These are phyloP conservation scores for Tachysurus fulvidraco DNA, from an alignment of 2,113 vertebrate genomes.

Conservation along the genomic window DNA sequence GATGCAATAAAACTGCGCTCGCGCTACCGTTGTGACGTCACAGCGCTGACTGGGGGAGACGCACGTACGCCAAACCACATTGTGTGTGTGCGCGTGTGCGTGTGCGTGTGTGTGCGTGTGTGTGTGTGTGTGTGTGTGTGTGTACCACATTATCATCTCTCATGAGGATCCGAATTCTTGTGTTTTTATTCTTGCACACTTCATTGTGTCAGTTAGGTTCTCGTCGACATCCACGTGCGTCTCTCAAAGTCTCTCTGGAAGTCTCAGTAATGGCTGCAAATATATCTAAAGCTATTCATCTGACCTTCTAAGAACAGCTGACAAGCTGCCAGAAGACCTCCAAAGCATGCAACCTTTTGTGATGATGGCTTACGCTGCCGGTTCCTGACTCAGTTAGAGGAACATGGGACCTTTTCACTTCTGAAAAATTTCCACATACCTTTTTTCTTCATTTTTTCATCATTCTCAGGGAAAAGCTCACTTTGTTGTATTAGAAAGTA, in stretches of 20 bases:
- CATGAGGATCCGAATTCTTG: neutral
- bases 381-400: neutral
- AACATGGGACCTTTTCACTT: neutral
- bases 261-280: neutral
- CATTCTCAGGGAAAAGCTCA: neutral
- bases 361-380: neutral
- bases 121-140: neutral
- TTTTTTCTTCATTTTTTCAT: neutral
- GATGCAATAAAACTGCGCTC: neutral
- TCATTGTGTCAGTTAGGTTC: neutral
- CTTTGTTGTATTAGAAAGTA: neutral
- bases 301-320: conserved; percentile 7
- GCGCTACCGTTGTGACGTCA: neutral
- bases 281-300: neutral
- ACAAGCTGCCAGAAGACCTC: neutral
- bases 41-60: conserved; percentile 5
- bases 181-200: neutral
- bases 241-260: neutral
- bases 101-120: neutral
- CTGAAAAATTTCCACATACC: neutral
- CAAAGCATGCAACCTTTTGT: neutral
- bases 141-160: no score
- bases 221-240: neutral
- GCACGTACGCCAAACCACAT: conserved; percentile 38
- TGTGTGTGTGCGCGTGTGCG: neutral